A percentile compares a stretch with the other conserved stretches of the same genome.
Evolutionary conservation across 2,888 invertebrate genomes (phyloP).

Genomic region (Leptothorax acervorum): DNA sequence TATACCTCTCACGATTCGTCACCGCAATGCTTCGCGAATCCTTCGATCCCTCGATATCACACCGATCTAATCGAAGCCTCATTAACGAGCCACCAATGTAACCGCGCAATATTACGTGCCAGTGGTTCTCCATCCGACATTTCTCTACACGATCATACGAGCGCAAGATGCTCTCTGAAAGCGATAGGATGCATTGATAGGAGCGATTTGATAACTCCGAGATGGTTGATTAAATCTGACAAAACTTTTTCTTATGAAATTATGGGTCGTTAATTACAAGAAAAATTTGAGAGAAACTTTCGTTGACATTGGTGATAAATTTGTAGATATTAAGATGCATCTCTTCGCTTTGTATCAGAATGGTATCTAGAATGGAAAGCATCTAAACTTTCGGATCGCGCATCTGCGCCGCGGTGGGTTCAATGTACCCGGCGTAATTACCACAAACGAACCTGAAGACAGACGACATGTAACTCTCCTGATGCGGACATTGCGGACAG

Average conservation of each 20-base stretch:
- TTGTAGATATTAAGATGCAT: not conserved
- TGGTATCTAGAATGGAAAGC: not conserved
- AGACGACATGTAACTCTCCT: constrained; percentile 65
- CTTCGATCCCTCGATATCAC: constrained; percentile 78
- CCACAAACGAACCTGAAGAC: constrained; percentile 76
- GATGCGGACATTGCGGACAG: constrained; percentile 37
- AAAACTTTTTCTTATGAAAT: not conserved
- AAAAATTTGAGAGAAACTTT: not conserved
- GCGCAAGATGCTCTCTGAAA: not conserved
- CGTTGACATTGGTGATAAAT: not conserved
- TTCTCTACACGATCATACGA: not conserved
- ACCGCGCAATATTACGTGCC: constrained; percentile 64
- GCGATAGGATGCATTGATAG: not conserved
- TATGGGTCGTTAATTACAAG: not conserved
- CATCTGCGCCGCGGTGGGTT: constrained; percentile 63
- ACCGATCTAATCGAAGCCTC: constrained; percentile 82
- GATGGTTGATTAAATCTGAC: not conserved
- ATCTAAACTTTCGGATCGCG: constrained; percentile 24
- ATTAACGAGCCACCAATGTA: constrained; percentile 81
- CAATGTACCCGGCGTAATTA: constrained; percentile 79
- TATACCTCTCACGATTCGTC: constrained; percentile 75
- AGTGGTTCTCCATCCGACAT: constrained; percentile 63
- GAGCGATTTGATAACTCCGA: not conserved
- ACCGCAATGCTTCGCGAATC: constrained; percentile 72
- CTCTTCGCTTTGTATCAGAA: not conserved